phyloP scores from a whole-genome alignment of 2,888 invertebrate species.

The Drosophila yooni region DNA sequence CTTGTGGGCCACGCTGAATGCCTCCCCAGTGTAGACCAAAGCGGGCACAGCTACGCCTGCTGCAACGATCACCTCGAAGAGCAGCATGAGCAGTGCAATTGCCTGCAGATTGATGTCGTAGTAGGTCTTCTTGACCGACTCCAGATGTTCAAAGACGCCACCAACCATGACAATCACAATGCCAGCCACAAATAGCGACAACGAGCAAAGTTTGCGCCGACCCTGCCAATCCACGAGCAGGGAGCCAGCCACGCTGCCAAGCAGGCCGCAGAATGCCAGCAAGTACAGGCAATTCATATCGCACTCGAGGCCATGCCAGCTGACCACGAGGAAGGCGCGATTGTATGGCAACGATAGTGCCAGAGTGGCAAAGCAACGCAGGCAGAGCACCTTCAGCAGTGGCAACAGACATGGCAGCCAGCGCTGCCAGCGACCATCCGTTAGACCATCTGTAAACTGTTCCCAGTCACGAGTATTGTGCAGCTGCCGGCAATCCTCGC shows the following conservation, averaged over 20 bases:
- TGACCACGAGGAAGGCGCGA: slow-evolving; percentile 76
- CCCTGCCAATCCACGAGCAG: slow-evolving; percentile 79
- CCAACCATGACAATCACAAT: slow-evolving; percentile 78
- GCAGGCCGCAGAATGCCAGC: slow-evolving; percentile 75
- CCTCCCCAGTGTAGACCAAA: slow-evolving; percentile 80
- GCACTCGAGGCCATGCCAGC: slow-evolving; percentile 75
- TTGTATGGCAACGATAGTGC: slow-evolving; percentile 81
- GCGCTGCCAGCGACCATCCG: slow-evolving; percentile 46
- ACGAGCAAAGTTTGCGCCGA: slow-evolving; percentile 71
- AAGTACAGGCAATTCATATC: slow-evolving; percentile 78
- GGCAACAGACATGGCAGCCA: slow-evolving; percentile 52
- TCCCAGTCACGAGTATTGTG: slow-evolving; percentile 72
- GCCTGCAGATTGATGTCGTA: slow-evolving; percentile 69
- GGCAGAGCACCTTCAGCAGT: slow-evolving; percentile 70
- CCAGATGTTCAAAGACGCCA: slow-evolving; percentile 78
- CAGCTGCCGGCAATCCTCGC: slow-evolving; percentile 74
- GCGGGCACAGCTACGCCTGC: slow-evolving; percentile 79
- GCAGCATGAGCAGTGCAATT: slow-evolving; percentile 73
- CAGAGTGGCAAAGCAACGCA: slow-evolving; percentile 76
- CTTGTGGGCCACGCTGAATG: slow-evolving; percentile 78
- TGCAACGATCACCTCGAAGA: slow-evolving; percentile 78
- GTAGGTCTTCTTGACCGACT: slow-evolving; percentile 60
- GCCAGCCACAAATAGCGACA: slow-evolving; percentile 75
- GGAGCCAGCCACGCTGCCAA: slow-evolving; percentile 78
- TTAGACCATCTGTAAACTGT: slow-evolving; percentile 49